Evolutionary conservation across 2,888 invertebrate genomes (phyloP).

Genomic region (Melanostoma mellinum): DNA sequence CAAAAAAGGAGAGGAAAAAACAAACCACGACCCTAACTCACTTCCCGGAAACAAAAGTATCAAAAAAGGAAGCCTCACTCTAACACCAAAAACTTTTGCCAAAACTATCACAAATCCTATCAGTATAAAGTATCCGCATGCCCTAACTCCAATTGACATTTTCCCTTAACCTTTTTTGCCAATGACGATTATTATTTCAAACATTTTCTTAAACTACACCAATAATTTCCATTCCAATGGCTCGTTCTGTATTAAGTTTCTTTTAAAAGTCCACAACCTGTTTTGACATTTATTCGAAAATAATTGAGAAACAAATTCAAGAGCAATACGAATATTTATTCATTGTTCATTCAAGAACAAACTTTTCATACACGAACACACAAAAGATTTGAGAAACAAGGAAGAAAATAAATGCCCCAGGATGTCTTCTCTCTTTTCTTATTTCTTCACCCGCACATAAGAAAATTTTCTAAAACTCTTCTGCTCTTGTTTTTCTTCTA

Average conservation of each 20-base stretch:
- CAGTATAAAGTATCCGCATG: too few relatives aligned
- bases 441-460: conserved; percentile 6
- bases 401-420: conserved; percentile 20
- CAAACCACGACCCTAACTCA: too few relatives aligned
- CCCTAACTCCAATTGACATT: conserved; percentile 16
- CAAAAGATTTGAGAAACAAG: not conserved
- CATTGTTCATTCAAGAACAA: conserved; percentile 36
- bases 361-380: conserved; percentile 10
- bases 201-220: not conserved
- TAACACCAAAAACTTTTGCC: too few relatives aligned
- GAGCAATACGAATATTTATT: conserved; percentile 61
- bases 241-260: conserved; percentile 16
- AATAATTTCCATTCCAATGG: conserved; percentile 36
- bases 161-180: not conserved
- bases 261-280: conserved; percentile 37
- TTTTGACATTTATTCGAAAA: conserved; percentile 45
- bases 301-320: conserved; percentile 53
- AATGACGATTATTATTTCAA: conserved; percentile 11
- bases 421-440: not conserved
- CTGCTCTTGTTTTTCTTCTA: not conserved
- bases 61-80: too few relatives aligned
- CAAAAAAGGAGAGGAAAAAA: too few relatives aligned
- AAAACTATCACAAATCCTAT: too few relatives aligned
- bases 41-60: too few relatives aligned
- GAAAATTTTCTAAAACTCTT: conserved; percentile 19